A percentile compares a stretch with the other conserved stretches of the same genome.
These are phyloP conservation scores for Mayetiola destructor DNA, from an alignment of 2,888 invertebrate species.

Conservation along the genomic window DNA sequence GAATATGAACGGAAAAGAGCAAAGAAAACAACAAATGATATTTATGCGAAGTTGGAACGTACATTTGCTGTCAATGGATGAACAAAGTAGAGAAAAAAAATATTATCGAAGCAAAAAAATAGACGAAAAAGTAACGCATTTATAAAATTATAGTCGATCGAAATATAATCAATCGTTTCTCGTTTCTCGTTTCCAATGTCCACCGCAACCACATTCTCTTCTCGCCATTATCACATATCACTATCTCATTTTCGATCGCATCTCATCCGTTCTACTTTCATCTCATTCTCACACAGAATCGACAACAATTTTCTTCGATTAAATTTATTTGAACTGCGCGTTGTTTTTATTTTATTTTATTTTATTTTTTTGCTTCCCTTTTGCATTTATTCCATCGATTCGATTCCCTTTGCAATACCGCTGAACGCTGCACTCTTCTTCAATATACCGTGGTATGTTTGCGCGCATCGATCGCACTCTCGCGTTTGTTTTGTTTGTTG, in stretches of 20 bases:
- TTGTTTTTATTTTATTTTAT: conserved; percentile 3
- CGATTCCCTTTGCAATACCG: too few species aligned
- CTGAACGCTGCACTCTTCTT: too few species aligned
- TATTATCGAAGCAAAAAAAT: too few species aligned
- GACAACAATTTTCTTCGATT: background rate
- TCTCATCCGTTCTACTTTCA: background rate
- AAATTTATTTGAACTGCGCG: conserved; percentile 13
- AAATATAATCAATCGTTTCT: conserved; percentile 13
- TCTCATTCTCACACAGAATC: background rate
- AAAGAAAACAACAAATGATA: background rate
- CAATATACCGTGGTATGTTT: too few species aligned
- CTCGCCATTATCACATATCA: too few species aligned
- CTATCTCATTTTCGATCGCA: too few species aligned
- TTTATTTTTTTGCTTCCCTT: too few species aligned
- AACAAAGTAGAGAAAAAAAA: background rate
- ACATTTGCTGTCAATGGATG: background rate
- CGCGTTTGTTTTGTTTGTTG: conserved; percentile 4
- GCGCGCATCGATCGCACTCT: too few species aligned
- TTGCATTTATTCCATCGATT: too few species aligned
- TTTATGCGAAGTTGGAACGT: background rate
- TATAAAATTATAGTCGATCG: conserved; percentile 13
- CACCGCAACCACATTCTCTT: background rate
- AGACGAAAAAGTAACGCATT: conserved; percentile 8
- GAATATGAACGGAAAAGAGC: too few species aligned
- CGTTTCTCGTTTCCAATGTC: background rate